Evolutionary conservation across 2,888 invertebrate species (phyloP).

Genomic region (Eurois occulta): DNA sequence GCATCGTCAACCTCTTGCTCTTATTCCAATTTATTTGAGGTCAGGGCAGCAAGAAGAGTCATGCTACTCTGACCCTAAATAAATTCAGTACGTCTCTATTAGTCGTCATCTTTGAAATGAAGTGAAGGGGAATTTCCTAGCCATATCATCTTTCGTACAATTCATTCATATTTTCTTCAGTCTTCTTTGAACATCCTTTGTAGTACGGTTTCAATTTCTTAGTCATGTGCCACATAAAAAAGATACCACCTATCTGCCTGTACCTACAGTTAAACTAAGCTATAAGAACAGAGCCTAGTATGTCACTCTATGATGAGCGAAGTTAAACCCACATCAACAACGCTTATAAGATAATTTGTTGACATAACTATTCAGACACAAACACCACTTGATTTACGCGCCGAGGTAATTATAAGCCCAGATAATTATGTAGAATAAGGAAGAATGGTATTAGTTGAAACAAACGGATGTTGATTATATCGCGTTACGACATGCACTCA

Average conservation of each 20-base stretch:
- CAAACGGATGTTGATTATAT: slow-evolving; percentile 57
- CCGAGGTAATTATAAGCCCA: slow-evolving; percentile 39
- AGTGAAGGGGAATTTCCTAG: not conserved
- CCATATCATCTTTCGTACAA: not conserved
- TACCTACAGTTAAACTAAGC: not conserved
- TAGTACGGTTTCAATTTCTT: not conserved
- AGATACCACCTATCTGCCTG: not conserved
- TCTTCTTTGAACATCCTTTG: not conserved
- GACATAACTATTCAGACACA: slow-evolving; percentile 35
- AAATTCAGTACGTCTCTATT: not conserved
- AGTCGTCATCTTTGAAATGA: not conserved
- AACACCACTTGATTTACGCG: slow-evolving; percentile 35
- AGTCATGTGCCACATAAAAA: not conserved
- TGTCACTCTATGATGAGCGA: slow-evolving; percentile 17
- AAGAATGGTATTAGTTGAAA: slow-evolving; percentile 48
- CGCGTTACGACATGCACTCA: slow-evolving; percentile 26
- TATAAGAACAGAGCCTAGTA: slow-evolving; percentile 17
- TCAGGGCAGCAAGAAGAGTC: not conserved
- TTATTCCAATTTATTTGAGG: not conserved
- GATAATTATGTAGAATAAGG: slow-evolving; percentile 52
- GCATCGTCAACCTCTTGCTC: not conserved
- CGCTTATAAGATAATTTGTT: slow-evolving; percentile 36
- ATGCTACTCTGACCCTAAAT: not conserved
- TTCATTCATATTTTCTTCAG: not conserved
- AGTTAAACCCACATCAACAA: slow-evolving; percentile 34